A percentile compares a stretch with the other conserved stretches of the same genome.
These are phyloP conservation scores for Argopecten irradians DNA, from an alignment of 1,140 invertebrate genomes.

Conservation along the genomic window DNA sequence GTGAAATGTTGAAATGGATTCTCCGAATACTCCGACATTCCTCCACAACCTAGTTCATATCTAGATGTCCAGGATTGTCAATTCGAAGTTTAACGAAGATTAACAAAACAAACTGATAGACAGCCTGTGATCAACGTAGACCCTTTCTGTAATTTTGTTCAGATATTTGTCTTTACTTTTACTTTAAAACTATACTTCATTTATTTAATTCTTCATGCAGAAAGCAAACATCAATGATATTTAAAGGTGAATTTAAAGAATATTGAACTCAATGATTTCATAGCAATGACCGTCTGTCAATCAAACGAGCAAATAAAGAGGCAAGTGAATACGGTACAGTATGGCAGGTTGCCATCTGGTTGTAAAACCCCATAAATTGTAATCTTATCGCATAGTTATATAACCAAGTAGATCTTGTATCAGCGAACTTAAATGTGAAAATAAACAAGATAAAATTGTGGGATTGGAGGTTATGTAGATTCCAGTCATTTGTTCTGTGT, in stretches of 20 bases:
- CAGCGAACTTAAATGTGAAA: constrained; percentile 8
- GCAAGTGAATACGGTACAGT: not conserved
- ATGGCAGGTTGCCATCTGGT: not conserved
- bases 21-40: too few species aligned
- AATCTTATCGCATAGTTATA: not conserved
- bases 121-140: too few species aligned
- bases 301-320: not conserved
- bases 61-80: too few species aligned
- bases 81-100: too few species aligned
- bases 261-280: not conserved
- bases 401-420: not conserved
- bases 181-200: too few species aligned
- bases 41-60: too few species aligned
- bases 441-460: constrained; percentile 11
- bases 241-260: not conserved
- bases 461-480: not conserved
- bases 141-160: too few species aligned
- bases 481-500: not conserved
- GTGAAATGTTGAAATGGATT: too few species aligned
- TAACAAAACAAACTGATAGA: too few species aligned
- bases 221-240: too few species aligned
- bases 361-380: not conserved
- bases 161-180: too few species aligned
- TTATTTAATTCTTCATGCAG: too few species aligned
- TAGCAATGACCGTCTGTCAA: not conserved